phyloP scores from a whole-genome alignment of 2,113 vertebrate species.

The Natator depressus region DNA sequence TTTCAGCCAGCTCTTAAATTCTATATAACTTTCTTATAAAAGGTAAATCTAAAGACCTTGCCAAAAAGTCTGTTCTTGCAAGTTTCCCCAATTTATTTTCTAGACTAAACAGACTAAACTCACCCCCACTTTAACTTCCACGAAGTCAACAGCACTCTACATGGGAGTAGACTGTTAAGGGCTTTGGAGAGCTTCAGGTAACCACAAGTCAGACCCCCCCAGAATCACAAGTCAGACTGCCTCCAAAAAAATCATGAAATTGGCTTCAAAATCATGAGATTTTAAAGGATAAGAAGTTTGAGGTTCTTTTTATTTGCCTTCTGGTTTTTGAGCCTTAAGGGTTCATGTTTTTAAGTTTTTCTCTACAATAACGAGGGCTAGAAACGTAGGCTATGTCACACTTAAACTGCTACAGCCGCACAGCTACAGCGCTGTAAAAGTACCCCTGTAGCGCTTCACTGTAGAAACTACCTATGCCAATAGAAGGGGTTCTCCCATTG shows the following conservation, averaged over 20 bases:
- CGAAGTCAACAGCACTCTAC: not conserved
- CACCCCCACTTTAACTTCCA: not conserved
- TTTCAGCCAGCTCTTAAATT: not conserved
- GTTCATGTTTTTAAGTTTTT: conserved; percentile 1
- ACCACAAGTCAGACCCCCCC: not conserved
- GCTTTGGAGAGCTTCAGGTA: not conserved
- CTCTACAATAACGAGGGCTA: not conserved
- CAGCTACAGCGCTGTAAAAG: not conserved
- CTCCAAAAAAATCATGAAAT: not conserved
- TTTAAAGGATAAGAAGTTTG: not conserved
- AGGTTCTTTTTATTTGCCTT: not conserved
- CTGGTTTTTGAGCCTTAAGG: not conserved
- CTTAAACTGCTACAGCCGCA: not conserved
- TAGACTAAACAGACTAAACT: fast-evolving
- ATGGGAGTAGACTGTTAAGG: not conserved
- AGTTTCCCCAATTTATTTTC: not conserved
- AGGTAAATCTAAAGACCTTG: not conserved
- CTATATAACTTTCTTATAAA: not conserved
- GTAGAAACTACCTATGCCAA: not conserved
- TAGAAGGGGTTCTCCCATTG: not conserved
- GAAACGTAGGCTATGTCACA: not conserved
- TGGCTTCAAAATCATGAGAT: not conserved
- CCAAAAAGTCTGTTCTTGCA: not conserved
- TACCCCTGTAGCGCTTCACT: not conserved
- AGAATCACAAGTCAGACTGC: not conserved